A percentile compares a stretch with the other conserved stretches of the same genome.
Evolutionary conservation across 2,888 invertebrate species (phyloP).

Genomic region (Esperia sulphurella): DNA sequence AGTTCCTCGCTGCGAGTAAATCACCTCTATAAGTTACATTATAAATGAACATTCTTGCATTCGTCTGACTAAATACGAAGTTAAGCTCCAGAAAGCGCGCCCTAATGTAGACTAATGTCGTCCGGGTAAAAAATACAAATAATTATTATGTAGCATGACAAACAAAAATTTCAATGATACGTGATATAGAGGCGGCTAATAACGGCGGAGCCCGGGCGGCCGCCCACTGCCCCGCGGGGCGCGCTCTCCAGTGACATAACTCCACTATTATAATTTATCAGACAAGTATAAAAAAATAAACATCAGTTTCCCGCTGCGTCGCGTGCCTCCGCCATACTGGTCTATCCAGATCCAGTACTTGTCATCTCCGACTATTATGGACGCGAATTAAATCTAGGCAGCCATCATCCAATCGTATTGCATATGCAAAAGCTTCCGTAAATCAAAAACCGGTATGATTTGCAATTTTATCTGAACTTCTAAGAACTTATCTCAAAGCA

Average conservation of each 20-base stretch:
- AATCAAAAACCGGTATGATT: conserved; percentile 33
- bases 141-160: conserved; percentile 65
- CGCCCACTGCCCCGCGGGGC: conserved; percentile 40
- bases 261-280: conserved; percentile 69
- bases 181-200: conserved; percentile 53
- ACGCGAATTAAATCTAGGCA: conserved; percentile 57
- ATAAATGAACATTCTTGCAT: background rate
- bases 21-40: background rate
- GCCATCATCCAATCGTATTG: conserved; percentile 32
- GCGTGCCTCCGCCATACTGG: conserved; percentile 57
- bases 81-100: conserved; percentile 3
- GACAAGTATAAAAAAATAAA: conserved; percentile 52
- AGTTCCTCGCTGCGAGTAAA: too few species aligned
- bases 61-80: background rate
- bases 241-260: conserved; percentile 55
- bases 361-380: conserved; percentile 45
- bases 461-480: conserved; percentile 35
- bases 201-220: conserved; percentile 31
- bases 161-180: conserved; percentile 64
- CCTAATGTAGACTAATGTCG: conserved; percentile 22
- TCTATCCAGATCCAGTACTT: conserved; percentile 41
- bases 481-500: conserved; percentile 31
- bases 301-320: conserved; percentile 62
- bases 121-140: conserved; percentile 39
- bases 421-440: conserved; percentile 55